phyloP scores from a whole-genome alignment of 1,140 invertebrate genomes.

The Cyphomyrmex costatus region DNA sequence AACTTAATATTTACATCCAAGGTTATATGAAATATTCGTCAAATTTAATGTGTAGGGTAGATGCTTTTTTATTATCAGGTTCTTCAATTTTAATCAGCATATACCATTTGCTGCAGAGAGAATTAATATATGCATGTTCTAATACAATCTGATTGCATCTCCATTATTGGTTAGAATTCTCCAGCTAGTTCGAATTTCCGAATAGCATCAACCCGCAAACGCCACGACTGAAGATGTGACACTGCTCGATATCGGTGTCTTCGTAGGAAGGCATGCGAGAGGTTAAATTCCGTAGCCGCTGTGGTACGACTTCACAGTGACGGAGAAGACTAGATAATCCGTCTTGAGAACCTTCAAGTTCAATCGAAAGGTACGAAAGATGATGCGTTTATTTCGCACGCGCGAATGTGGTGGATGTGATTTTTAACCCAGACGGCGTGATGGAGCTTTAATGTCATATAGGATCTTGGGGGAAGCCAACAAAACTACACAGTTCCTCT shows the following conservation, averaged over 20 bases:
- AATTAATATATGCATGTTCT: slow-evolving; percentile 24
- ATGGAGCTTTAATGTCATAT: slow-evolving; percentile 59
- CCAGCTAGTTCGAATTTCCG: slow-evolving; percentile 45
- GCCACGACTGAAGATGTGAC: slow-evolving; percentile 40
- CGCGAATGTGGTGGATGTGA: slow-evolving; percentile 24
- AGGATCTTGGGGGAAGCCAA: slow-evolving; percentile 41
- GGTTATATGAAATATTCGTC: not conserved
- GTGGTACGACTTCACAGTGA: slow-evolving; percentile 45
- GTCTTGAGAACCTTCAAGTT: slow-evolving; percentile 61
- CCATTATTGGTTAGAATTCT: slow-evolving; percentile 40
- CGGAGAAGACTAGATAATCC: slow-evolving; percentile 62
- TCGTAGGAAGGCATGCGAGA: not conserved
- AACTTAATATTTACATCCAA: too few relatives aligned
- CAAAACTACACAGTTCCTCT: slow-evolving; percentile 40
- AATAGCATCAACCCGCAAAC: slow-evolving; percentile 44
- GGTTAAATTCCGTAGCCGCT: slow-evolving; percentile 52
- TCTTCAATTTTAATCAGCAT: not conserved
- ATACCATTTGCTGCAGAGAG: not conserved
- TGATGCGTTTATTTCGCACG: slow-evolving; percentile 56
- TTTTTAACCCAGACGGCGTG: slow-evolving; percentile 40
- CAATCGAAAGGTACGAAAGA: slow-evolving; percentile 55
- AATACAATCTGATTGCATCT: slow-evolving; percentile 40
- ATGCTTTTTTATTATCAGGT: not conserved
- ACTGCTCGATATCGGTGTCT: slow-evolving; percentile 51
- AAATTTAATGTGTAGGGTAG: not conserved